Percentiles rank a stretch among this genome's conserved stretches.
Conservation (phyloP, 2,797 vertebrate species). For the Neostethus bicornis region DNA sequence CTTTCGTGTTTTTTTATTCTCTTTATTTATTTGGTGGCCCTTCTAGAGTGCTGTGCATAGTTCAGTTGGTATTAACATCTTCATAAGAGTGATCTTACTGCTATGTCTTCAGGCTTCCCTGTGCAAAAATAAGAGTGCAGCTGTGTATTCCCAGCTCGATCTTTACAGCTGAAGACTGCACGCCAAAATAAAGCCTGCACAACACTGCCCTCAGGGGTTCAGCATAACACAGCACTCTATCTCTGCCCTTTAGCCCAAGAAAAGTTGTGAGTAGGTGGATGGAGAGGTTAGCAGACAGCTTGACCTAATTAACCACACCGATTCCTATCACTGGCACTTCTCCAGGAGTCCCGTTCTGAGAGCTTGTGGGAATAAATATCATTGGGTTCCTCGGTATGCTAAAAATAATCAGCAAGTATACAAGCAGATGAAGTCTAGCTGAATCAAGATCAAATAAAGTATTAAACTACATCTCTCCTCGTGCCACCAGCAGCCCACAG, state of each 20-base stretch:
- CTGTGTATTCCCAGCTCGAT: slow-evolving; percentile 8
- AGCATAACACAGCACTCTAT: slow-evolving; percentile 38
- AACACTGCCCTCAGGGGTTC: slow-evolving; percentile 72
- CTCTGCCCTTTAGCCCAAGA: slow-evolving; percentile 32
- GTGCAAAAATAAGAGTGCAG: slow-evolving; percentile 6
- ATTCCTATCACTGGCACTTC: slow-evolving; percentile 35
- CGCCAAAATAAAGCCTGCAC: slow-evolving; percentile 45
- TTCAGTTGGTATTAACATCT: not conserved
- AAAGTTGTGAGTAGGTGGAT: slow-evolving; percentile 51
- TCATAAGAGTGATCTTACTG: not conserved
- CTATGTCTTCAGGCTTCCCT: slow-evolving; percentile 18
- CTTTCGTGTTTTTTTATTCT: not conserved
- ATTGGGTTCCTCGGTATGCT: slow-evolving; percentile 36
- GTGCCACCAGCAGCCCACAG: slow-evolving; percentile 47
- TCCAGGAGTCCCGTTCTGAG: slow-evolving; percentile 34
- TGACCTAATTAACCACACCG: slow-evolving; percentile 67
- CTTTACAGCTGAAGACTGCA: not conserved
- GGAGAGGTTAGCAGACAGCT: slow-evolving; percentile 51
- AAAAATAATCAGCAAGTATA: slow-evolving; percentile 30
- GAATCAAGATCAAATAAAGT: slow-evolving; percentile 41
- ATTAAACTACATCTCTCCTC: slow-evolving; percentile 24
- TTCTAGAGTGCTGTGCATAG: not conserved
- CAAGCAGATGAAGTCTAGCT: slow-evolving; percentile 29
- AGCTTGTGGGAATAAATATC: slow-evolving; percentile 43
- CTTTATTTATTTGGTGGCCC: not conserved